Percentiles rank a stretch among this genome's conserved stretches.
Evolutionary conservation across 2,797 vertebrate species (phyloP).

Genomic region (Balearica regulorum): DNA sequence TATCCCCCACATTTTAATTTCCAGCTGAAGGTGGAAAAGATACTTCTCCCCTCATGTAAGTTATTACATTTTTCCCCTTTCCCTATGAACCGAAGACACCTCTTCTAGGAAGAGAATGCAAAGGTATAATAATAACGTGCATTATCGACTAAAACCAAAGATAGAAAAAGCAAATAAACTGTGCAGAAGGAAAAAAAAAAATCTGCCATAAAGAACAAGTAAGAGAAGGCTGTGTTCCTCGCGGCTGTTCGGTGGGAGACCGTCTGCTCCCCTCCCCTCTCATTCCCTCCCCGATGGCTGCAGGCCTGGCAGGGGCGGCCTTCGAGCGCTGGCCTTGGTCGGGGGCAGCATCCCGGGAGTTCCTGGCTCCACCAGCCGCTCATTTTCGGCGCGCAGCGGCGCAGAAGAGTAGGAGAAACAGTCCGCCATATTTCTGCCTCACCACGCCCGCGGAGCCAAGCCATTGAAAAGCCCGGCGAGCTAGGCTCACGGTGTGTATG

Average conservation of each 20-base stretch:
- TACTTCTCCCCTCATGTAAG: background rate
- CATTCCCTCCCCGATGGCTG: background rate
- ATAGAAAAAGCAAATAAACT: background rate
- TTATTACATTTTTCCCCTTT: background rate
- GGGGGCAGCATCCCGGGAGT: background rate
- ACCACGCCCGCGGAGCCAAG: constrained; percentile 82
- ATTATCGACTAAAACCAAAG: background rate
- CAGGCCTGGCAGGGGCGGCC: background rate
- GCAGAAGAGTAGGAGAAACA: constrained; percentile 44
- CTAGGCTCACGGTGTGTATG: background rate
- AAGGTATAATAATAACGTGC: background rate
- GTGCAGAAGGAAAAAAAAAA: background rate
- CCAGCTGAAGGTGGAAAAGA: background rate
- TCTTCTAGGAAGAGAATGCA: background rate
- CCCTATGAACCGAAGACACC: background rate
- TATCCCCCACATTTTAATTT: background rate
- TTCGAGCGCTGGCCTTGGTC: background rate
- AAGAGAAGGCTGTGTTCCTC: background rate
- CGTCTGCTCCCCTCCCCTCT: background rate
- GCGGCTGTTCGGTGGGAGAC: background rate
- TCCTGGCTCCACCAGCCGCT: background rate
- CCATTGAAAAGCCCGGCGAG: constrained; percentile 40
- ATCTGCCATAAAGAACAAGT: background rate
- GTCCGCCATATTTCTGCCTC: constrained; percentile 86
- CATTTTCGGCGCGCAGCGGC: background rate